Conservation (phyloP, 2,797 vertebrate genomes). For the Selene dorsalis region DNA sequence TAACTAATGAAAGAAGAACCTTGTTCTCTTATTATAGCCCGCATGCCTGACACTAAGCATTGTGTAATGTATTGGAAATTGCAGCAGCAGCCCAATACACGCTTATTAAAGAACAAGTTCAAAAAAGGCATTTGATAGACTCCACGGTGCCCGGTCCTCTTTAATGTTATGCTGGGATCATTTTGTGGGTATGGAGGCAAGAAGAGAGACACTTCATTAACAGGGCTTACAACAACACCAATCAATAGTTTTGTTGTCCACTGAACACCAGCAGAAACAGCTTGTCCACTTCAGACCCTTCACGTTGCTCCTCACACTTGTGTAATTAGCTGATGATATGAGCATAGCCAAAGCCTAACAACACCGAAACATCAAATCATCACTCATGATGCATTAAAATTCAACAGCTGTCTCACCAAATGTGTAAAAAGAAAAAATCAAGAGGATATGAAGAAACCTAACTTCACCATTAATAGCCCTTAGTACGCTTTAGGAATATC, state of each 20-base stretch:
- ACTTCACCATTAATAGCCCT: constrained; percentile 39
- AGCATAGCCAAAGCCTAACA: constrained; percentile 39
- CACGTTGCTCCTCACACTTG: constrained; percentile 38
- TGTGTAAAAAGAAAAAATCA: constrained; percentile 33
- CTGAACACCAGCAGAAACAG: constrained; percentile 52
- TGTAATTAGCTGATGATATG: constrained; percentile 57
- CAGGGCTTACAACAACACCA: constrained; percentile 63
- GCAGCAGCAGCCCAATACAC: constrained; percentile 62
- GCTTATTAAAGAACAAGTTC: constrained; percentile 77
- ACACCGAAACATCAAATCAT: constrained; percentile 37
- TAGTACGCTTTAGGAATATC: constrained; percentile 39
- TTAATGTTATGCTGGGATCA: constrained; percentile 72
- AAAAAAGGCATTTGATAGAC: constrained; percentile 78
- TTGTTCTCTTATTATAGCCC: constrained; percentile 78
- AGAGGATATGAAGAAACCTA: constrained; percentile 51
- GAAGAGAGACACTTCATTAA: constrained; percentile 76
- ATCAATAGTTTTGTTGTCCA: constrained; percentile 67
- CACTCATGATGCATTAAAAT: constrained; percentile 59
- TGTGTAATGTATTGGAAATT: constrained; percentile 79
- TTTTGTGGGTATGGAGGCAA: constrained; percentile 64
- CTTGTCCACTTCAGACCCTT: constrained; percentile 42
- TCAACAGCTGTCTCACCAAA: constrained; percentile 30
- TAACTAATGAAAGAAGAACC: constrained; percentile 83
- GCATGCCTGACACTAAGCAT: constrained; percentile 79
- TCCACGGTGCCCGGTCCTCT: constrained; percentile 63